These are phyloP conservation scores for Harpagus bidentatus DNA, from an alignment of 2,113 vertebrate species.

Conservation along the genomic window DNA sequence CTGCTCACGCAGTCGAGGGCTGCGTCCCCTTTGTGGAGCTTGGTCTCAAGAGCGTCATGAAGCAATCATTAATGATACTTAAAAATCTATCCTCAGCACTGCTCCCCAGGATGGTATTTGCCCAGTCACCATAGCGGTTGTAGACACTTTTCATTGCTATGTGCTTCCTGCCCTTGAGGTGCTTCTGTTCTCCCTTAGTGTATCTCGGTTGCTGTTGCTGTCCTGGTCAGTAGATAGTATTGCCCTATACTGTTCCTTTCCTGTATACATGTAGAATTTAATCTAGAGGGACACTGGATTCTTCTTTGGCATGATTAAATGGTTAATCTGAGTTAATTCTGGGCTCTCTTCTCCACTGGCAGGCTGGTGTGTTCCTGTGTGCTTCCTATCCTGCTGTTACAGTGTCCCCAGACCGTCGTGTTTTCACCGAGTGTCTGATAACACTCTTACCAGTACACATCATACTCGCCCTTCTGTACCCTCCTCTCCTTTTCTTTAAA, in stretches of 20 bases:
- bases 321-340: background rate
- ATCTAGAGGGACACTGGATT: background rate
- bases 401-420: background rate
- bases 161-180: background rate
- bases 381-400: background rate
- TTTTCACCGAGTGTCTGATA: background rate
- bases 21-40: background rate
- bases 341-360: background rate
- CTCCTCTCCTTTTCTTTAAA: background rate
- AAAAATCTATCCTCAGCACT: background rate
- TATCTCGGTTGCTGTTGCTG: background rate
- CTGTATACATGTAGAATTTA: background rate
- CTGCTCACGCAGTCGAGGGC: background rate
- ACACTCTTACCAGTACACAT: background rate
- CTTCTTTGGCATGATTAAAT: background rate
- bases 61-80: background rate
- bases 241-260: background rate
- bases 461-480: background rate
- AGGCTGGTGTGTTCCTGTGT: background rate
- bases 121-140: background rate
- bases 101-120: background rate
- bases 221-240: background rate
- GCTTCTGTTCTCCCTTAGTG: background rate
- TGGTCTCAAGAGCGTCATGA: background rate
- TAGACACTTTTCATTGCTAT: background rate